Evolutionary conservation across 2,797 vertebrate species (phyloP), one percentile per base, ranked within the genome.

Genomic region (Tragopan temminckii): DNA sequence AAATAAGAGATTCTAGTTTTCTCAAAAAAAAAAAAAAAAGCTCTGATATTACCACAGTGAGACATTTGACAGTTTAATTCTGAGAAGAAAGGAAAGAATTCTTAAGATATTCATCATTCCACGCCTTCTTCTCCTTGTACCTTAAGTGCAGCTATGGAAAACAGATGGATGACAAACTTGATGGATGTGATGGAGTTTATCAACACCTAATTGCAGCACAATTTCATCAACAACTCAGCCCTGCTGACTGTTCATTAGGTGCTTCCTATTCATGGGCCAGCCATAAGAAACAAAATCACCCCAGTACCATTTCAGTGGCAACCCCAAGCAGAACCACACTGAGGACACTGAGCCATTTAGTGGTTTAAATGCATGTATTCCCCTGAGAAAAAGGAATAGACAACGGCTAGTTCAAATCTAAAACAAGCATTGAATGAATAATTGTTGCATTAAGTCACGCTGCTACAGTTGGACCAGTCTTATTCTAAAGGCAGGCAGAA

Each of bases 361-460:
- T 0, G 62, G 15, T 11, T 48, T 9, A 18, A 75, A 70, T 38
- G 11, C 27, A 69, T 74, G 14, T 9, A 36, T 40, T 53, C 17
- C 29, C 17, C 27, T 52, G 29, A 58, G 36, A 78, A 93, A 88
- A 82, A 82, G 29, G n/a, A 68, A 72, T 48, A 79, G 50, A 57
- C 29, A 84, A 87, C 48, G 46, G 42, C 57, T 75, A 82, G 13
- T 79, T 79, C n/a, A 85, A 70, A 88, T 63, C 42, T 43, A 85
- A 83, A 88, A 24, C 24, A 85, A 91, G 66, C n/a, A 31, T 64
- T 83, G 71, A 85, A 52, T 63, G 8, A 89, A 67, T 76, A 81
- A 58, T 35, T 74, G 46, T 77, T 55, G 43, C 62, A 75, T 92
- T 64, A 84, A 89, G 85, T 64, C 53, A 84, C 53, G 38, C 33